Base-by-base conservation (phyloP, 2,888 invertebrate genomes). In the Synanthedon vespiformis region DNA sequence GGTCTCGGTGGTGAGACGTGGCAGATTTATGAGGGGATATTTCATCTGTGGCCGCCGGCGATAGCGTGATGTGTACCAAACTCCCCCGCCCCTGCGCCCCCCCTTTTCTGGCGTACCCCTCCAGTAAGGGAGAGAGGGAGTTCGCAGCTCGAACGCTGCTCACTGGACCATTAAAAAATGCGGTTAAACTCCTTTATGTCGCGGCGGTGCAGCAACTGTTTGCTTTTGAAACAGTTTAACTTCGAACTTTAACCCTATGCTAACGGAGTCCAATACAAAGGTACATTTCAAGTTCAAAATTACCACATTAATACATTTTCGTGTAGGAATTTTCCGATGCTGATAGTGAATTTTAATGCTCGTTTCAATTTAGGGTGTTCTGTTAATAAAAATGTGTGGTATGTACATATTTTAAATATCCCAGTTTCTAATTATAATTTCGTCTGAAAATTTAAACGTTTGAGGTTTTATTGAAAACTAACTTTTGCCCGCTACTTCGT, bases 1-100 rank as follows among this genome's bases (percentile, higher is more conserved):
- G 50, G 18, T 12, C 2, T 48, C 59, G 61, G 65, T 63, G 69
- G 60, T 64, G 71, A 70, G 67, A 62, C 62, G 58, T 63, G 68
- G 65, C 75, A 79, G 79, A 83, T 83, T 83, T 82, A 83, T 77
- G 71, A 64, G 67, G 63, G 70, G 68, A 81, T 81, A 80, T 77
- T 74, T 83, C 80, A 82, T 82, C 71, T 67, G 65, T 63, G 71
- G 67, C 67, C 68, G 62, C 61, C 65, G 64, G 68, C 68, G 67
- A 63, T 67, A 61, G 61, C 64, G 59, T 67, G 67, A 65, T 64
- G 63, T 61, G 64, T 58, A 60, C 63, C 61, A 10, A 34, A 34
- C 61, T 14, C 51, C 48, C 52, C 13, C 22, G 1, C 5, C 27
- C 18, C 51, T n/a, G 11, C 4, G 11, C 41, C 4, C 6, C 14